Base-by-base conservation (phyloP, 2,113 vertebrate species). In the Oncorhynchus kisutch region DNA sequence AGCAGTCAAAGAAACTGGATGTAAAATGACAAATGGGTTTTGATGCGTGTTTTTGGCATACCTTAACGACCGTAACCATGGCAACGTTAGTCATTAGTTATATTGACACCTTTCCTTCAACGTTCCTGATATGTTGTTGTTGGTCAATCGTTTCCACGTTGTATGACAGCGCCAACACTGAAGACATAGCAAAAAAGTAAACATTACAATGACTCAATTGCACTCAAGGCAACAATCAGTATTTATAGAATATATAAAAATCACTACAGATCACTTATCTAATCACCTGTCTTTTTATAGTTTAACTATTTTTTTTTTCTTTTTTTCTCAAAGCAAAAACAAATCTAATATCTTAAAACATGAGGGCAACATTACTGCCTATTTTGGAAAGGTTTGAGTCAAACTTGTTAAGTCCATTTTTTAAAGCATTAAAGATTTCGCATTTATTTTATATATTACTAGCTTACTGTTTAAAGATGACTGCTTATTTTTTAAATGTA, bases 81-180 rank as follows among this genome's bases (percentile, higher is more conserved):
- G 85, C 76, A 81, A 84, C 84, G 83, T 81, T 72, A 72, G 68
- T 77, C 49, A 48, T 77, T 76, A 70, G 57, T 5, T 80, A 82
- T 74, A 80, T 60, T 82, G 73, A 83, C 65, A 76, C 74, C 3
- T 69, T 54, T 85, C 71, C 78, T 86, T 87, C 78, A 88, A 86
- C 45, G 70, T 67, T 79, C 67, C 74, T 83, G 91, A 93, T 93
- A 93, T 92, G 92, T 90, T 86, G n/a, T n/a, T n/a, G 92, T 90
- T 86, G 87, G 88, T 90, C 87, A 71, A 80, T 76, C 18, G 14
- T 76, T 69, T 76, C 81, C 81, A 83, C 83, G 80, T 48, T 76
- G 79, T 71, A 89, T 86, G 86, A 88, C 81, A 89, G 86, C 86
- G 14, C 51, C 90, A 91, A 92, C 90, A 91, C 88, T 91, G 88